Evolutionary conservation across 1,140 invertebrate species (phyloP), one percentile per base, ranked within the genome.

Genomic region (Cydia fagiglandana): DNA sequence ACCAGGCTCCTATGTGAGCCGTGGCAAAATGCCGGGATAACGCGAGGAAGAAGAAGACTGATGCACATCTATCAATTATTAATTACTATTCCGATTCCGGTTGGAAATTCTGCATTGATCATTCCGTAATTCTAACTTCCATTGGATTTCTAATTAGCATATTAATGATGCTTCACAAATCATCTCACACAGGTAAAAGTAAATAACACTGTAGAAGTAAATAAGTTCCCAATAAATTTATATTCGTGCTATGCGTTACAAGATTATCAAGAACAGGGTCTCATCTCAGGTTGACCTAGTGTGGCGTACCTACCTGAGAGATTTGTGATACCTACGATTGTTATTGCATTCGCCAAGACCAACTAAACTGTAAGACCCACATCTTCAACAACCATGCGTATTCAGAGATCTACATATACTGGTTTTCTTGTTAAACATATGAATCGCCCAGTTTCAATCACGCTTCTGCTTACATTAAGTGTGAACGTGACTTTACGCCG

Each of bases 381-480:
- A 53, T 53, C 50, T 7, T 7, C 1, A 53, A 17, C 50, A n/a
- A 17, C 4, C 17, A 17, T 13, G 50, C 15, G 5, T 53, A 17
- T 17, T 53, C 4, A 4, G n/a, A 17, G 50, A 53, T 53, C 50
- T 17, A n/a, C 7, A 53, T 53, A 7, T 10, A 61, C 9, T 61
- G 20, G 56, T 12, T 7, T n/a, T 12, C 1, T 61, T 12, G 56
- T 9, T 61, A 61, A 10, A 10, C 1, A 61, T 20, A 13, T 5
- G 53, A 61, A 61, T 10, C 53, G n/a, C 17, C 7, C 9, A 73
- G 53, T 76, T 82, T 80, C 82, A 85, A 85, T 86, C 83, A 83
- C 79, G 66, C 47, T 73, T 77, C 75, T 80, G 83, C 81, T 83
- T 86, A 84, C 73, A 84, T 82, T 80, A 81, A 73, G 75, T 64